Percentiles rank a stretch among this genome's conserved stretches.
These are phyloP conservation scores for Lithobius niger DNA, from an alignment of 1,140 invertebrate species.

Conservation along the genomic window DNA sequence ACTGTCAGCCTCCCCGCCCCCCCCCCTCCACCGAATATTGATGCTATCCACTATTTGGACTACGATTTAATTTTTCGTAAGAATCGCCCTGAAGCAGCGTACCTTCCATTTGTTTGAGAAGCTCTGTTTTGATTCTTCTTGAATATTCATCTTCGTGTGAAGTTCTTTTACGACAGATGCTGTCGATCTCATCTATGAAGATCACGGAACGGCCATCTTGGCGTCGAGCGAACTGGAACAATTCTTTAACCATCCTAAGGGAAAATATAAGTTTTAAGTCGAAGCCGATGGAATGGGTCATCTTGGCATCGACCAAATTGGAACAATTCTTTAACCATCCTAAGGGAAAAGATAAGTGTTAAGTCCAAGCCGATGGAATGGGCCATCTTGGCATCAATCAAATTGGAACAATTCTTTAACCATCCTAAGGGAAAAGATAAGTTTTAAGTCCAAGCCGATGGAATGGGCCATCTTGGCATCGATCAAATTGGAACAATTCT, in stretches of 20 bases:
- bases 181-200: constrained; percentile 47
- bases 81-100: neutral
- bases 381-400: constrained; percentile 25
- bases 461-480: constrained; percentile 22
- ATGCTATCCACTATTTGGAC: neutral
- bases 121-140: constrained; percentile 41
- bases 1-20: no score
- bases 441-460: constrained; percentile 10
- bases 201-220: constrained; percentile 33
- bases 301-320: constrained; percentile 27
- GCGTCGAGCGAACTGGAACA: constrained; percentile 33
- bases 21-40: neutral
- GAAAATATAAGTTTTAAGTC: no score
- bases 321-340: constrained; percentile 37
- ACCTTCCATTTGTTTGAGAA: constrained; percentile 39
- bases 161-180: constrained; percentile 38
- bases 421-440: no score
- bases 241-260: constrained; percentile 34
- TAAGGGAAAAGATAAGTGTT: no score
- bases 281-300: no score
- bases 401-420: constrained; percentile 36
- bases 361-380: no score
- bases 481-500: constrained; percentile 34
- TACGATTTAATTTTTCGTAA: neutral
- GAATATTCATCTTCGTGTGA: constrained; percentile 37